Base-by-base conservation (phyloP, 2,797 vertebrate genomes). In the Poeciliopsis infans region DNA sequence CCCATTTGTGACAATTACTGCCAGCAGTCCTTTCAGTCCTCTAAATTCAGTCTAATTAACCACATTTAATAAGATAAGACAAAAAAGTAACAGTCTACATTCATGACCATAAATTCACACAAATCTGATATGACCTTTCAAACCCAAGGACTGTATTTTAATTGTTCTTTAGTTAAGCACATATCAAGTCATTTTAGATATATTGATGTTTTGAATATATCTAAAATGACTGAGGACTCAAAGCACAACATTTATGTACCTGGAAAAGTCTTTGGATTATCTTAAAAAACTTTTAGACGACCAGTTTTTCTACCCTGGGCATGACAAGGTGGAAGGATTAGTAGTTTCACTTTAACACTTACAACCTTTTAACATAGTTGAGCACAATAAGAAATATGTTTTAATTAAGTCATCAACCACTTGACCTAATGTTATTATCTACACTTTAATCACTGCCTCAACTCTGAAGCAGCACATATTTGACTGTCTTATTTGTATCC, bases 1-100 rank as follows among this genome's bases (percentile, higher is more conserved):
- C 81, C 85, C 78, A 80, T 79, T 87, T 80, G 80, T 80, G 76
- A 82, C 79, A 72, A 81, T 76, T 83, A 78, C 64, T 73, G 66
- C 70, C 73, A 80, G 74, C 46, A 57, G 73, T 36, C 49, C 59
- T 66, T 68, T 85, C 75, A 79, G 66, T 51, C 10, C 61, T 68
- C 76, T 69, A 20, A 31, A 64, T 82, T 74, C 28, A 18, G 73
- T 74, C 77, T 31, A 43, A 83, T 55, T 70, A 80, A 53, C 41
- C 45, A 16, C 70, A 57, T 45, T 55, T 73, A 75, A 74, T 73
- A 45, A 77, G 78, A 72, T 23, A 77, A 70, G 49, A 57, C 78
- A 68, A 68, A 68, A 68, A 23, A 41, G 64, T 16, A 66, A 68
- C 36, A 41, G 36, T 25, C 10, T 68, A 5, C 36, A 12, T 18